phyloP scores from a whole-genome alignment of 2,797 vertebrate genomes.

The Gephyroberyx darwinii region DNA sequence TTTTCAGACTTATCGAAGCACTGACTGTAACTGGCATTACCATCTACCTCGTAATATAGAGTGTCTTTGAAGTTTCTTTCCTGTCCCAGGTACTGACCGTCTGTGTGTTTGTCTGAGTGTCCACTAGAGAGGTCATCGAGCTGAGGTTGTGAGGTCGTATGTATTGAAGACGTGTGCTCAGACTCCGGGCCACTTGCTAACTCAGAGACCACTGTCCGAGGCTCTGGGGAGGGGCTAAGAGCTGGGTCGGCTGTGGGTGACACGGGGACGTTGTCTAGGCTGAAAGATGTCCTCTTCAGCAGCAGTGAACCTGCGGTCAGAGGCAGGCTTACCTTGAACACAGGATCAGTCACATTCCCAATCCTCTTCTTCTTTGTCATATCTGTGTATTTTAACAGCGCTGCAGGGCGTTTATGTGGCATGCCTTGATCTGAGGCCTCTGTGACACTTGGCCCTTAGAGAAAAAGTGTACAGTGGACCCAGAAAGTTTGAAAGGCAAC shows the following conservation, averaged over 20 bases:
- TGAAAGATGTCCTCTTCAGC: slow-evolving; percentile 72
- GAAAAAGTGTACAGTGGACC: slow-evolving; percentile 5
- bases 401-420: neutral
- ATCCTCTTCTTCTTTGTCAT: slow-evolving; percentile 14
- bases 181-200: too few relatives aligned
- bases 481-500: neutral
- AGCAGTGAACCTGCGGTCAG: slow-evolving; percentile 63
- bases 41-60: neutral
- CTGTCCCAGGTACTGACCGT: neutral
- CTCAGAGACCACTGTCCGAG: too few relatives aligned
- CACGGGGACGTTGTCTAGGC: slow-evolving; percentile 1
- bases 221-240: neutral
- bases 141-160: slow-evolving; percentile 10
- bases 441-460: slow-evolving; percentile 39
- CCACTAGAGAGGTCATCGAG: neutral
- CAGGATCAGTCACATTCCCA: slow-evolving; percentile 30
- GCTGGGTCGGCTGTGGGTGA: neutral
- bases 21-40: neutral
- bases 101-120: neutral
- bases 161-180: neutral
- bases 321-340: slow-evolving; percentile 78
- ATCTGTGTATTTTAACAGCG: neutral
- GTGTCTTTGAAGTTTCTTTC: neutral
- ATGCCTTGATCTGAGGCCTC: neutral
- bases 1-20: slow-evolving; percentile 1